These are phyloP conservation scores for Basileuterus tristriatus DNA, from an alignment of 2,797 vertebrate genomes.

Conservation along the genomic window DNA sequence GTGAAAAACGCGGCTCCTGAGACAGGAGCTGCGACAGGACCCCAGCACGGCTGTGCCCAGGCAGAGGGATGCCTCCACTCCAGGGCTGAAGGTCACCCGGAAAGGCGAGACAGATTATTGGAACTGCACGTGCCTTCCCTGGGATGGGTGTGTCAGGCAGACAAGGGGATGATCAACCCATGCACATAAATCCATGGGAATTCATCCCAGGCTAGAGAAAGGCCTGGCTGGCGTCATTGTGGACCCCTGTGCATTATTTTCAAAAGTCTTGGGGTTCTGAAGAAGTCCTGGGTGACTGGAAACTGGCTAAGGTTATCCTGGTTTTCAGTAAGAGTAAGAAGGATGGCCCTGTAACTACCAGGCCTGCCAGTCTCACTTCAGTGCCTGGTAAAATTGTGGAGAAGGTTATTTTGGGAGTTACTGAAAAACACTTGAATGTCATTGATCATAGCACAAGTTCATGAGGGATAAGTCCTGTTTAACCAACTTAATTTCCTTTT, in stretches of 20 bases:
- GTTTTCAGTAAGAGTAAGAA: neutral
- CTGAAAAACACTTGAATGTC: neutral
- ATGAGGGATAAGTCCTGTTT: neutral
- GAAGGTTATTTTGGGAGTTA: neutral
- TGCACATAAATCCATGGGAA: neutral
- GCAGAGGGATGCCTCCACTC: neutral
- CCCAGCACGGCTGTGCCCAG: neutral
- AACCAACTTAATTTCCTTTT: neutral
- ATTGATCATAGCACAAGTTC: neutral
- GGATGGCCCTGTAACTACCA: too few species aligned
- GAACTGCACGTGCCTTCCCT: neutral
- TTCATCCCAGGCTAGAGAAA: neutral
- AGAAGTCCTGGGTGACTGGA: fast-evolving
- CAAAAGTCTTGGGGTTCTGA: neutral
- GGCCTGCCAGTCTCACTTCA: neutral
- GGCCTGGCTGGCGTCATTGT: fast-evolving
- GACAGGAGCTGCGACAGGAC: neutral
- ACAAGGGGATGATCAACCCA: neutral
- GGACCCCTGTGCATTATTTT: neutral
- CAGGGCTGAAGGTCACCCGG: neutral
- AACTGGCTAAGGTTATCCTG: neutral
- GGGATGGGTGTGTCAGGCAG: neutral
- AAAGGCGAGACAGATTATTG: too few species aligned
- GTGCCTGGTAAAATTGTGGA: neutral
- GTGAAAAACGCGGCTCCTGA: neutral